A percentile compares a stretch with the other conserved stretches of the same genome.
These are phyloP conservation scores for Stenodera caucasica DNA, from an alignment of 2,888 invertebrate species.

Conservation along the genomic window DNA sequence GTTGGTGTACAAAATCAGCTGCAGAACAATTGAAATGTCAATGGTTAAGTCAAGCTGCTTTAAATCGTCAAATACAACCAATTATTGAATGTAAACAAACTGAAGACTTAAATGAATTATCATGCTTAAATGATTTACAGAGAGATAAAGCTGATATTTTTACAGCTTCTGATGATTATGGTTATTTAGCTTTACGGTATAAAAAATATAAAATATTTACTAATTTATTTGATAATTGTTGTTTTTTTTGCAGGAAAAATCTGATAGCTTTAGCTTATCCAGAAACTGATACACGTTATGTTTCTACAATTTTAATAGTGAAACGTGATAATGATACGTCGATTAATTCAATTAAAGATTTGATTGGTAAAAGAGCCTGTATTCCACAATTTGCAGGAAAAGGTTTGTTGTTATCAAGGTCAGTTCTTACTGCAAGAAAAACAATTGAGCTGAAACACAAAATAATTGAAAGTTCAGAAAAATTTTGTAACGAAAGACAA, in stretches of 20 bases:
- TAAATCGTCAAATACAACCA: conserved; percentile 64
- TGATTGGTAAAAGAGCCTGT: conserved; percentile 63
- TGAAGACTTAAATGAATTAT: conserved; percentile 53
- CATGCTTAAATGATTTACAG: conserved; percentile 60
- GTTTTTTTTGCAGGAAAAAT: conserved; percentile 56
- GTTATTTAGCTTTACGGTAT: conserved; percentile 66
- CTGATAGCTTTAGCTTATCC: conserved; percentile 62
- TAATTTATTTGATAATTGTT: conserved; percentile 13
- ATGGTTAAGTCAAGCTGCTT: conserved; percentile 62
- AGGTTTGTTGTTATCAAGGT: too few relatives aligned
- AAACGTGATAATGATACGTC: conserved; percentile 53
- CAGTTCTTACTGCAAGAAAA: too few relatives aligned
- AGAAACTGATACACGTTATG: conserved; percentile 58
- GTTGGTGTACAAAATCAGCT: conserved; percentile 64
- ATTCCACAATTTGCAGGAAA: conserved; percentile 70
- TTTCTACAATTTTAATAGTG: conserved; percentile 61
- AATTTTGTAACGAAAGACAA: too few relatives aligned
- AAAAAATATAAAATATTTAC: conserved; percentile 12
- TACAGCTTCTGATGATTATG: conserved; percentile 65
- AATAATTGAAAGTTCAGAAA: too few relatives aligned
- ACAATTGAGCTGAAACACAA: too few relatives aligned
- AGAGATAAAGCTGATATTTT: conserved; percentile 61
- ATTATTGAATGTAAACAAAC: conserved; percentile 59
- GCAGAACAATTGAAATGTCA: conserved; percentile 63
- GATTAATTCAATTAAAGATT: conserved; percentile 60